A percentile compares a stretch with the other conserved stretches of the same genome.
Conservation (phyloP, 2,113 vertebrate genomes). For the Dicaeum eximium region DNA sequence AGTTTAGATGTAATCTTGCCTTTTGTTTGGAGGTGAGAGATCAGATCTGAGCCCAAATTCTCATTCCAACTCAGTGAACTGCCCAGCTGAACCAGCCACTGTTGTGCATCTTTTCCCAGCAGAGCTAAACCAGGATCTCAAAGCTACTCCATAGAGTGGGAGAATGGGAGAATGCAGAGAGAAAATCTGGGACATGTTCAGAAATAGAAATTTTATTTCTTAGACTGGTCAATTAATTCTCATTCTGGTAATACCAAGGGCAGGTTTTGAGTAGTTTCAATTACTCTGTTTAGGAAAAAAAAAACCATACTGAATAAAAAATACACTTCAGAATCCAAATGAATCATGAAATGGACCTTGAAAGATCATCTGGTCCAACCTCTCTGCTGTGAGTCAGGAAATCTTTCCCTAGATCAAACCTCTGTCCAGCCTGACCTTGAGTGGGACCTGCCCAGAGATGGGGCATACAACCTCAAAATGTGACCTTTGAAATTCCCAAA, state of each 20-base stretch:
- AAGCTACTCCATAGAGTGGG: background rate
- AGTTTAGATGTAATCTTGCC: background rate
- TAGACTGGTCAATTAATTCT: background rate
- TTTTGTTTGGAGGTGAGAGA: background rate
- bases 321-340: background rate
- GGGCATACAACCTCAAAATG: background rate
- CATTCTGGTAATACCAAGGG: accelerated
- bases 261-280: background rate
- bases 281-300: background rate
- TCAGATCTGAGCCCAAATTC: background rate
- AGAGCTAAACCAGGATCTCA: background rate
- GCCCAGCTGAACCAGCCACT: background rate
- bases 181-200: background rate
- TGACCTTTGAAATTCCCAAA: background rate
- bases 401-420: background rate
- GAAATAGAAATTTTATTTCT: background rate
- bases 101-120: background rate
- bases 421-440: background rate
- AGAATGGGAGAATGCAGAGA: background rate
- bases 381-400: no score
- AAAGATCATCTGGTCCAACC: background rate
- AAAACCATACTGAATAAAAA: background rate
- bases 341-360: background rate
- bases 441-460: background rate
- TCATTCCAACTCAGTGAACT: background rate